Percentiles rank a stretch among this genome's conserved stretches.
These are phyloP conservation scores for Lagocephalus sceleratus DNA, from an alignment of 2,797 vertebrate genomes.

Conservation along the genomic window DNA sequence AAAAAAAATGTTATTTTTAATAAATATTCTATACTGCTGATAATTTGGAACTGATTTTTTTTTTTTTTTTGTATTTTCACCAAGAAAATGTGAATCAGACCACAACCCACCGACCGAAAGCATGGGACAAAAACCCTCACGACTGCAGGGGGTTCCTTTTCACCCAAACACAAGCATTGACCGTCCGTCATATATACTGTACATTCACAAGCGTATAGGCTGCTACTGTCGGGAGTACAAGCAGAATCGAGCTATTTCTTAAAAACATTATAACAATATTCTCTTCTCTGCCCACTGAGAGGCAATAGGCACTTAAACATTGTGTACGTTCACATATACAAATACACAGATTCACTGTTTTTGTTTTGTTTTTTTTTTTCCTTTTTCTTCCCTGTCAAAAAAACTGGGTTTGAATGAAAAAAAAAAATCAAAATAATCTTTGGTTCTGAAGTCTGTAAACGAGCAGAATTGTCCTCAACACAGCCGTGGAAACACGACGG, in stretches of 20 bases:
- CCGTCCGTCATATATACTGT: conserved; percentile 70
- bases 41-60: background rate
- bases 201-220: conserved; percentile 85
- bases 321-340: conserved; percentile 84
- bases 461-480: conserved; percentile 66
- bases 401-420: conserved; percentile 76
- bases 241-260: conserved; percentile 47
- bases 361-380: conserved; percentile 44
- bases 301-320: conserved; percentile 94
- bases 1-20: conserved; percentile 18
- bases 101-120: conserved; percentile 35
- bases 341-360: conserved; percentile 81
- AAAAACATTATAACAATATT: conserved; percentile 8
- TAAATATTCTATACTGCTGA: conserved; percentile 9
- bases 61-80: background rate
- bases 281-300: conserved; percentile 77
- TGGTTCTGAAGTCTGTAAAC: conserved; percentile 94
- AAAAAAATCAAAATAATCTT: conserved; percentile 83
- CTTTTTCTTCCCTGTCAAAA: conserved; percentile 57
- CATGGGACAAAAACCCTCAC: conserved; percentile 72
- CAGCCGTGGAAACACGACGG: conserved; percentile 49
- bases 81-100: conserved; percentile 42
- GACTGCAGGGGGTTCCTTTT: conserved; percentile 12
- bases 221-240: conserved; percentile 75
- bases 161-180: conserved; percentile 27